Evolutionary conservation across 2,888 invertebrate species (phyloP).

Genomic region (Cheilosia vernalis): DNA sequence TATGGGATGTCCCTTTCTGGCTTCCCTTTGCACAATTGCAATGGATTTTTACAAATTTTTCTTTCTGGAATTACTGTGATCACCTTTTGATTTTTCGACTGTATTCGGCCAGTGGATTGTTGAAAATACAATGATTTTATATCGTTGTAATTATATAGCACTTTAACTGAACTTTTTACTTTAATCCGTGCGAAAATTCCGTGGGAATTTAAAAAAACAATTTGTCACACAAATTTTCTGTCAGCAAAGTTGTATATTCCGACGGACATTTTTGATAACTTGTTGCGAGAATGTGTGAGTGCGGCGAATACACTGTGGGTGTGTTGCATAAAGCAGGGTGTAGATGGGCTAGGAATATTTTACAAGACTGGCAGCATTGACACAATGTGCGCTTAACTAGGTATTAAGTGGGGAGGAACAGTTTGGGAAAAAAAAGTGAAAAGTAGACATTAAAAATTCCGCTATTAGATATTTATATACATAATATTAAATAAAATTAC

Average conservation of each 20-base stretch:
- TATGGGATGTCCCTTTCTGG: constrained; percentile 45
- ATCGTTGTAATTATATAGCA: constrained; percentile 29
- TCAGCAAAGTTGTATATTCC: constrained; percentile 55
- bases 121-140: constrained; percentile 32
- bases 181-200: constrained; percentile 51
- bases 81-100: constrained; percentile 64
- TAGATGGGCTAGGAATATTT: constrained; percentile 12
- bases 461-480: too few relatives aligned
- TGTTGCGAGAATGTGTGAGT: constrained; percentile 72
- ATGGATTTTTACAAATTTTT: constrained; percentile 42
- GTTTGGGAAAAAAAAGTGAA: background rate
- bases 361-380: constrained; percentile 31
- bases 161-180: constrained; percentile 56
- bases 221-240: constrained; percentile 65
- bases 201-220: constrained; percentile 63
- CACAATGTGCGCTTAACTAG: background rate
- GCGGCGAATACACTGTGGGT: constrained; percentile 64
- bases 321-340: constrained; percentile 29
- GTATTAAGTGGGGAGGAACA: too few relatives aligned
- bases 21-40: constrained; percentile 68
- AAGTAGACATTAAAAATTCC: background rate
- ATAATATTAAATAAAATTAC: too few relatives aligned
- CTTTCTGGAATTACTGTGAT: constrained; percentile 48
- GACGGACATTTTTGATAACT: constrained; percentile 75
- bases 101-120: constrained; percentile 37